Evolutionary conservation across 2,888 invertebrate species (phyloP).

Genomic region (Drosophila stalkeri): DNA sequence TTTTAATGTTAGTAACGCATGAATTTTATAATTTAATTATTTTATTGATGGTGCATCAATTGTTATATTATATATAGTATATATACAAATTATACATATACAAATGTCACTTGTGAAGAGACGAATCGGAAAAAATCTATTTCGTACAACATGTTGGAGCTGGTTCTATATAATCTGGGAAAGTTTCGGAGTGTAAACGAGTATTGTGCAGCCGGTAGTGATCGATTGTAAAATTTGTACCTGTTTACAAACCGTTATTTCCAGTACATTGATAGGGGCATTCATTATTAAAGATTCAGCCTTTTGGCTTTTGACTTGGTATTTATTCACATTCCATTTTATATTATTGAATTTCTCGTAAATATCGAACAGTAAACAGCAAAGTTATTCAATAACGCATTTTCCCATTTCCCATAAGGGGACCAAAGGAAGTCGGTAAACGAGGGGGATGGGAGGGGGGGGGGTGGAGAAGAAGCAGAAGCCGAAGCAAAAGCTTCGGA

Average conservation of each 20-base stretch:
- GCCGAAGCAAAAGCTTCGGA: background rate
- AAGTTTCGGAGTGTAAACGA: too few relatives aligned
- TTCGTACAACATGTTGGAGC: too few relatives aligned
- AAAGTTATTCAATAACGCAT: constrained; percentile 9
- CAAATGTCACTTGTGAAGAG: too few relatives aligned
- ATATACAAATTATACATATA: too few relatives aligned
- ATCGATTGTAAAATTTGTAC: background rate
- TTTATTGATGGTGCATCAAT: too few relatives aligned
- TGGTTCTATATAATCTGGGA: too few relatives aligned
- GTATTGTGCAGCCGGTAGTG: background rate
- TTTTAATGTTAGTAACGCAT: too few relatives aligned
- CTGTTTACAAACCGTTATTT: background rate
- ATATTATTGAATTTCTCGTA: background rate
- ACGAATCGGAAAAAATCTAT: too few relatives aligned
- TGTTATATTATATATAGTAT: too few relatives aligned
- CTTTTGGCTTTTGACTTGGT: background rate
- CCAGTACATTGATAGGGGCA: background rate
- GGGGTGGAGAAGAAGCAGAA: background rate
- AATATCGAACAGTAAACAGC: constrained; percentile 7
- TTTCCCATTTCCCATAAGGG: background rate
- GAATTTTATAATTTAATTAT: too few relatives aligned
- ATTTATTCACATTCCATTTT: constrained; percentile 1
- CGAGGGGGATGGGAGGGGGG: too few relatives aligned
- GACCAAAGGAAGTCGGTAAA: background rate
- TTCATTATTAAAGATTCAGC: background rate